phyloP scores from a whole-genome alignment of 2,113 vertebrate genomes.

The Pterocles gutturalis region DNA sequence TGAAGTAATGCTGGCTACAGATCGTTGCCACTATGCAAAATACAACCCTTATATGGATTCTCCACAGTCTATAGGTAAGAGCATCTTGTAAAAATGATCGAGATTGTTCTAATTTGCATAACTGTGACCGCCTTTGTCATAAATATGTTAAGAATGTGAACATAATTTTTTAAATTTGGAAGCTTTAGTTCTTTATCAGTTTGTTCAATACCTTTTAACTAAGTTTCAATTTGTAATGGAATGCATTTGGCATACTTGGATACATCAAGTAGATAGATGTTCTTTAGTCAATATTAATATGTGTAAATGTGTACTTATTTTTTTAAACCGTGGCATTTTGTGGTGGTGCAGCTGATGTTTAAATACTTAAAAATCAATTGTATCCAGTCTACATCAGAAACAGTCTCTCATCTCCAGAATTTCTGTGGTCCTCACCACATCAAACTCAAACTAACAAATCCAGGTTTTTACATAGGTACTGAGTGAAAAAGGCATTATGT shows the following conservation, averaged over 20 bases:
- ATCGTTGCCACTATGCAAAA: conserved; percentile 94
- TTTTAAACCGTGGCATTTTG: not conserved
- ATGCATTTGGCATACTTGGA: not conserved
- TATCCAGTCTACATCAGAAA: not conserved
- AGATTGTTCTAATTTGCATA: not conserved
- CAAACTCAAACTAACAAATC: not conserved
- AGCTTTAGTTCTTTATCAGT: not conserved
- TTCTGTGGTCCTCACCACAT: not conserved
- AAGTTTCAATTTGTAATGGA: not conserved
- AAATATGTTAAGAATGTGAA: not conserved
- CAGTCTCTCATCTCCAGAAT: not conserved
- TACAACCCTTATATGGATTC: conserved; percentile 99
- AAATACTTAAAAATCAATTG: not conserved
- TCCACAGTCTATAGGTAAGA: conserved; percentile 97
- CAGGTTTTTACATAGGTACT: not conserved
- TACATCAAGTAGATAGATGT: not conserved
- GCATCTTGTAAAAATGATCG: not conserved
- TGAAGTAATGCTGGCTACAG: conserved; percentile 97
- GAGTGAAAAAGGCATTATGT: not conserved
- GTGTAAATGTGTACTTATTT: not conserved
- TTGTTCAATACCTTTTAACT: not conserved
- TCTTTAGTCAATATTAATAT: not conserved
- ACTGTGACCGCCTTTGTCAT: not conserved
- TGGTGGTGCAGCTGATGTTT: not conserved
- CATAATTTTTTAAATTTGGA: not conserved